These are phyloP conservation scores for Apantesis nais DNA, from an alignment of 2,888 invertebrate genomes.

Conservation along the genomic window DNA sequence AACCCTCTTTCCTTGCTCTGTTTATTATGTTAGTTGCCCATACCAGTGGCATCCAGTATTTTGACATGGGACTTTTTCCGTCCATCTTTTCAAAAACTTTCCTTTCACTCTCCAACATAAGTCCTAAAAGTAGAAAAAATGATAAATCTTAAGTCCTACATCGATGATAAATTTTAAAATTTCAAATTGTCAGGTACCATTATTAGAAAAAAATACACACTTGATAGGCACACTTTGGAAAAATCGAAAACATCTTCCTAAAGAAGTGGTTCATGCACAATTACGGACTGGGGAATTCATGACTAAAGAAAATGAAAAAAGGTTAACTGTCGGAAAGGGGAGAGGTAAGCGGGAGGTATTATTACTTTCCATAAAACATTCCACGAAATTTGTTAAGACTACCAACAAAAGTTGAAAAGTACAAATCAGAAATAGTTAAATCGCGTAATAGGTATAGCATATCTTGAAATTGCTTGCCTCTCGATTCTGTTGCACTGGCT, in stretches of 20 bases:
- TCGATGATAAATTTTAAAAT: not conserved
- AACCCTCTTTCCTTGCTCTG: constrained; percentile 92
- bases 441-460: not conserved
- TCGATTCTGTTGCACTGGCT: not conserved
- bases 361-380: no score
- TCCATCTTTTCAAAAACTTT: constrained; percentile 96
- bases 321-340: no score
- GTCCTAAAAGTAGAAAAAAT: constrained; percentile 82
- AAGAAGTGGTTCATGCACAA: no score
- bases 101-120: constrained; percentile 96
- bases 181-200: not conserved
- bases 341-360: no score
- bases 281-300: no score
- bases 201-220: no score
- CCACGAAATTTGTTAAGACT: no score
- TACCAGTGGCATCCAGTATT: constrained; percentile 96
- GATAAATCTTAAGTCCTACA: not conserved
- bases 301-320: no score
- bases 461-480: not conserved
- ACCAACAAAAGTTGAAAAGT: no score
- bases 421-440: not conserved
- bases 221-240: no score
- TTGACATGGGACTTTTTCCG: constrained; percentile 94
- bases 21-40: constrained; percentile 97
- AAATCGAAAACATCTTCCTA: no score